Conservation (phyloP, 1,140 invertebrate genomes). For the Manduca sexta region DNA sequence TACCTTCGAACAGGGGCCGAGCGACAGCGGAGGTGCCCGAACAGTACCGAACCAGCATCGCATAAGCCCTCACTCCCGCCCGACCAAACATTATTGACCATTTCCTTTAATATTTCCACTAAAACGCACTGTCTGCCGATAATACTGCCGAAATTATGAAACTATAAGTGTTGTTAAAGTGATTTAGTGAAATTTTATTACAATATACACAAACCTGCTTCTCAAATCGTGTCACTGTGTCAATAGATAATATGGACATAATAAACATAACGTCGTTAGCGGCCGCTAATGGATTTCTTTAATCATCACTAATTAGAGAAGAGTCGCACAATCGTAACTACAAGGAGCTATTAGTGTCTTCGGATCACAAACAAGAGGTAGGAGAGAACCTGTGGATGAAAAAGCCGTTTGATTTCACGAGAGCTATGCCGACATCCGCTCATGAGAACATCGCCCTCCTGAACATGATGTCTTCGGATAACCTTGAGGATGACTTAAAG, state of each 20-base stretch:
- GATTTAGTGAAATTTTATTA: slow-evolving; percentile 26
- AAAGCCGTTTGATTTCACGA: slow-evolving; percentile 11
- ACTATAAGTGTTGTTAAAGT: slow-evolving; percentile 31
- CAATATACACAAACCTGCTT: not conserved
- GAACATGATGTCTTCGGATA: slow-evolving; percentile 86
- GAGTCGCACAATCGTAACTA: not conserved
- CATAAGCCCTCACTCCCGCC: slow-evolving; percentile 35
- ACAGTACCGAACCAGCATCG: slow-evolving; percentile 50
- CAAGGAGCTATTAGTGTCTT: not conserved
- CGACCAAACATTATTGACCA: slow-evolving; percentile 55
- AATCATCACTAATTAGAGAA: slow-evolving; percentile 28
- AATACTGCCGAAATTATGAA: slow-evolving; percentile 20
- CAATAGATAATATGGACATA: slow-evolving; percentile 21
- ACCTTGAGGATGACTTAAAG: slow-evolving; percentile 93
- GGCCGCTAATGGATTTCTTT: slow-evolving; percentile 29
- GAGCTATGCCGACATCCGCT: slow-evolving; percentile 54
- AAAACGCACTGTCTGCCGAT: slow-evolving; percentile 25
- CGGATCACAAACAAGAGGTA: not conserved
- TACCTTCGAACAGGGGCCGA: slow-evolving; percentile 18
- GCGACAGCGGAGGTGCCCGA: slow-evolving; percentile 44
- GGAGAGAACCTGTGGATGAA: slow-evolving; percentile 6
- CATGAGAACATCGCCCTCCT: slow-evolving; percentile 64
- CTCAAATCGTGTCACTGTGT: slow-evolving; percentile 15
- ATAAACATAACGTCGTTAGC: slow-evolving; percentile 17
- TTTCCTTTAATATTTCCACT: slow-evolving; percentile 45